Percentiles rank a stretch among this genome's conserved stretches.
phyloP scores from a whole-genome alignment of 2,797 vertebrate species.

The Spatula versicolor region DNA sequence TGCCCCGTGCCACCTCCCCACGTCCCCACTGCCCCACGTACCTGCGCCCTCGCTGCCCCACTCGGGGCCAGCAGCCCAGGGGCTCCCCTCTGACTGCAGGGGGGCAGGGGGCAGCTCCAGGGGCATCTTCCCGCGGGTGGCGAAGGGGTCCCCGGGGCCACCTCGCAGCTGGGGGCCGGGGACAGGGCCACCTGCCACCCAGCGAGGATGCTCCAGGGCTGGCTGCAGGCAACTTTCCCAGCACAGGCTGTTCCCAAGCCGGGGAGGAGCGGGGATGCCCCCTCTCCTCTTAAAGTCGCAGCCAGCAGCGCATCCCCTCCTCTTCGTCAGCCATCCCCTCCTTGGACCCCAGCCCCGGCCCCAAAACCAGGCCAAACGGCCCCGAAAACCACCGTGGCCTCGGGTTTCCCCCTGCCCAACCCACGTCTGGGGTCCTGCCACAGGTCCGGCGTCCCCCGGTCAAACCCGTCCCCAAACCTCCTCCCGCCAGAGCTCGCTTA shows the following conservation, averaged over 20 bases:
- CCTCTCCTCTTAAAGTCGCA: constrained; percentile 59
- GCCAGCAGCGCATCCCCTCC: constrained; percentile 16
- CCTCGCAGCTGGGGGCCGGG: neutral
- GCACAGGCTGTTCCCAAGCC: constrained; percentile 33
- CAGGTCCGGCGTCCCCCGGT: neutral
- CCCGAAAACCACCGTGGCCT: neutral
- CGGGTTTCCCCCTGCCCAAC: neutral
- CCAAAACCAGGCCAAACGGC: neutral
- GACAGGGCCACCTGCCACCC: neutral
- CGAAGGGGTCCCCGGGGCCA: neutral
- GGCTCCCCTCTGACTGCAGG: neutral
- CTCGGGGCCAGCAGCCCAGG: accelerated
- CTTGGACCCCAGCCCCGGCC: neutral
- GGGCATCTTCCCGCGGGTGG: neutral
- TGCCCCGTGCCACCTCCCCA: neutral
- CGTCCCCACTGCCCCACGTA: neutral
- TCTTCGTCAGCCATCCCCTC: neutral
- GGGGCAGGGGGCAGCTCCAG: neutral
- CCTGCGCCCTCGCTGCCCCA: neutral
- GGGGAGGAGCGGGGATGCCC: constrained; percentile 29
- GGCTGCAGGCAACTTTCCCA: constrained; percentile 52
- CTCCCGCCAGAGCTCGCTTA: constrained; percentile 32
- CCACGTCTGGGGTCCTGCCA: neutral
- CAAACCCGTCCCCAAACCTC: neutral
- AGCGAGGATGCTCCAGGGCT: constrained; percentile 18